These are phyloP conservation scores for Drosophila cognata DNA, from an alignment of 2,888 invertebrate species.

Conservation along the genomic window DNA sequence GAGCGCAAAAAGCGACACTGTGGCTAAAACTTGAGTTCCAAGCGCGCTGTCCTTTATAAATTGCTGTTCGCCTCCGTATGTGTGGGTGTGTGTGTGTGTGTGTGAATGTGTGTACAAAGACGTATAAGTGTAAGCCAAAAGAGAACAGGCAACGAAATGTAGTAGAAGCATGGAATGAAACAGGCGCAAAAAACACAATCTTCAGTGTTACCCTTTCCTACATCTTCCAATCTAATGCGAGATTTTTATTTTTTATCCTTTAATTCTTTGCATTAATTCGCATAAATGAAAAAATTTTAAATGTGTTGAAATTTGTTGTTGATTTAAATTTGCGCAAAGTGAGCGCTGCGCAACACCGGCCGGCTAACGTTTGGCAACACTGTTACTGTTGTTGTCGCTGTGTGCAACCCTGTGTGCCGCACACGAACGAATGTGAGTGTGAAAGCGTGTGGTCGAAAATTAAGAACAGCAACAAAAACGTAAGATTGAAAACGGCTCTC, in stretches of 20 bases:
- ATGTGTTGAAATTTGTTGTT: constrained; percentile 1
- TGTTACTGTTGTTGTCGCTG: constrained; percentile 32
- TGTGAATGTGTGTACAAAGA: constrained; percentile 44
- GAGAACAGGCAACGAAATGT: constrained; percentile 28
- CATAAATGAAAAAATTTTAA: background rate
- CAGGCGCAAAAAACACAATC: background rate
- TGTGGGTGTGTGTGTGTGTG: constrained; percentile 21
- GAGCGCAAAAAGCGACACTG: background rate
- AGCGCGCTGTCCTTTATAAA: constrained; percentile 68
- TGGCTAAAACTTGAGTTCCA: constrained; percentile 61
- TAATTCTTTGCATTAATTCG: background rate
- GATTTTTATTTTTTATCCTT: background rate
- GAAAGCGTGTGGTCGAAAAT: constrained; percentile 65
- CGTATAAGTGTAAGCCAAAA: constrained; percentile 40
- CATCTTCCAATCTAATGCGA: background rate
- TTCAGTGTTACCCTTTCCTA: constrained; percentile 2
- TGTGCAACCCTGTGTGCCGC: constrained; percentile 57
- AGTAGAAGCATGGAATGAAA: constrained; percentile 25
- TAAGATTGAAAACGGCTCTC: constrained; percentile 62
- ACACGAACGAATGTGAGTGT: constrained; percentile 64
- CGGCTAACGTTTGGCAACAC: constrained; percentile 60
- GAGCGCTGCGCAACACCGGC: constrained; percentile 58
- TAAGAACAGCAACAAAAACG: constrained; percentile 68
- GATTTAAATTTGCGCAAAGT: constrained; percentile 47
- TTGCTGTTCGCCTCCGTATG: constrained; percentile 20